phyloP scores from a whole-genome alignment of 2,888 invertebrate genomes.

The Abscondita cerata region DNA sequence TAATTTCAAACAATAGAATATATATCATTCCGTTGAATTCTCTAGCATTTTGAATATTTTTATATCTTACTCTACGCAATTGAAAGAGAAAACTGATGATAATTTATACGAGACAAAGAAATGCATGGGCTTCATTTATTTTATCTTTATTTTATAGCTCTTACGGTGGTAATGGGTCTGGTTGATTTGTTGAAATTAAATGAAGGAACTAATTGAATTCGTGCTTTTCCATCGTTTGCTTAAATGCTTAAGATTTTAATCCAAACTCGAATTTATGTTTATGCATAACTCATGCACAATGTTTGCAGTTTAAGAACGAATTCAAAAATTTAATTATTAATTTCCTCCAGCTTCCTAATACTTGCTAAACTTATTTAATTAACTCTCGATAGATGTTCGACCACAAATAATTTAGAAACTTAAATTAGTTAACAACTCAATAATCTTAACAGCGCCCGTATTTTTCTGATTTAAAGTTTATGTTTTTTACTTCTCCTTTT shows the following conservation, averaged over 20 bases:
- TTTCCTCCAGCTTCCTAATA: slow-evolving; percentile 4
- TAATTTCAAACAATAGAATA: slow-evolving; percentile 29
- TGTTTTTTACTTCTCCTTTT: background rate
- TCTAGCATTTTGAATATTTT: slow-evolving; percentile 7
- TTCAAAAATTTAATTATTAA: slow-evolving; percentile 2
- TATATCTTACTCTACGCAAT: slow-evolving; percentile 6
- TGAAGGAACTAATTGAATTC: slow-evolving; percentile 28
- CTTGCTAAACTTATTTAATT: slow-evolving; percentile 7
- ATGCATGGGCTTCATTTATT: slow-evolving; percentile 9
- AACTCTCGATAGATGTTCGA: slow-evolving; percentile 4
- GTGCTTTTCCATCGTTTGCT: slow-evolving; percentile 15
- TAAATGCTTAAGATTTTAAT: slow-evolving; percentile 11
- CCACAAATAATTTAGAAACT: slow-evolving; percentile 9
- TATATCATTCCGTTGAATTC: slow-evolving; percentile 10
- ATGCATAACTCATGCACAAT: background rate
- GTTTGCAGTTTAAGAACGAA: background rate
- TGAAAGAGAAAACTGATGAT: slow-evolving; percentile 8
- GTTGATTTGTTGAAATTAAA: slow-evolving; percentile 29
- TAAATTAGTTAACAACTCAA: slow-evolving; percentile 11
- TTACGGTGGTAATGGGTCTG: slow-evolving; percentile 16
- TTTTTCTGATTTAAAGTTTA: background rate
- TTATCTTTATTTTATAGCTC: slow-evolving; percentile 28
- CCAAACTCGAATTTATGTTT: slow-evolving; percentile 6
- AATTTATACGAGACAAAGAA: slow-evolving; percentile 11
- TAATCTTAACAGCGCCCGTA: background rate